Evolutionary conservation across 1,140 invertebrate genomes (phyloP).

Genomic region (Kradibia gibbosae): DNA sequence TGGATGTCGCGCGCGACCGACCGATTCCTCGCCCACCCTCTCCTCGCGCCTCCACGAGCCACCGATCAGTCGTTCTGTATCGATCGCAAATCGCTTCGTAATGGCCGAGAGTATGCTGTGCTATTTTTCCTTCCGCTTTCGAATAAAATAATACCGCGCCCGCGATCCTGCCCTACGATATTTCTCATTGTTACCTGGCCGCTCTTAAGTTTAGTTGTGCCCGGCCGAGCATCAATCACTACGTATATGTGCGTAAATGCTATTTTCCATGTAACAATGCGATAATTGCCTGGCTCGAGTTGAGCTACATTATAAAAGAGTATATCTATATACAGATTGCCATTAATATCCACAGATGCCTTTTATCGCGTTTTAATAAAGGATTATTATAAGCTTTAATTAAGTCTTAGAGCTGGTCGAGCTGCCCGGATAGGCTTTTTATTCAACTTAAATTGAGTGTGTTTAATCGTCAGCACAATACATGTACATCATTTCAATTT

Average conservation of each 20-base stretch:
- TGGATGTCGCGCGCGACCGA: background rate
- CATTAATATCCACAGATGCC: background rate
- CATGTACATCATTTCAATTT: background rate
- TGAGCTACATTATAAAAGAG: background rate
- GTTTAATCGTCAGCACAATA: background rate
- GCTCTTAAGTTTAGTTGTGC: too few relatives aligned
- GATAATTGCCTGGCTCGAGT: background rate
- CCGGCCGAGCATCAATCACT: background rate
- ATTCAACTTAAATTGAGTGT: background rate
- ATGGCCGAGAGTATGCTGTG: background rate
- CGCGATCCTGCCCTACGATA: background rate
- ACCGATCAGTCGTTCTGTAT: background rate
- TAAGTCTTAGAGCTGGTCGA: background rate
- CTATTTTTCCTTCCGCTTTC: background rate
- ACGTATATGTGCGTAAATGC: background rate
- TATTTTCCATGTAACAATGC: background rate
- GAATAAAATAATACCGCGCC: background rate
- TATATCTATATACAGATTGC: background rate
- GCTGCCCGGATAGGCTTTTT: background rate
- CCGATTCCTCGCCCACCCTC: background rate
- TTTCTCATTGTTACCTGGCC: background rate
- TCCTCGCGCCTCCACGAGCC: background rate
- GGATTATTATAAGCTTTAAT: background rate
- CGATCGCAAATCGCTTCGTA: background rate
- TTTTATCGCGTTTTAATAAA: background rate